These are phyloP conservation scores for Hystrix brachyura DNA, from an alignment of 2,113 vertebrate genomes.

Conservation along the genomic window DNA sequence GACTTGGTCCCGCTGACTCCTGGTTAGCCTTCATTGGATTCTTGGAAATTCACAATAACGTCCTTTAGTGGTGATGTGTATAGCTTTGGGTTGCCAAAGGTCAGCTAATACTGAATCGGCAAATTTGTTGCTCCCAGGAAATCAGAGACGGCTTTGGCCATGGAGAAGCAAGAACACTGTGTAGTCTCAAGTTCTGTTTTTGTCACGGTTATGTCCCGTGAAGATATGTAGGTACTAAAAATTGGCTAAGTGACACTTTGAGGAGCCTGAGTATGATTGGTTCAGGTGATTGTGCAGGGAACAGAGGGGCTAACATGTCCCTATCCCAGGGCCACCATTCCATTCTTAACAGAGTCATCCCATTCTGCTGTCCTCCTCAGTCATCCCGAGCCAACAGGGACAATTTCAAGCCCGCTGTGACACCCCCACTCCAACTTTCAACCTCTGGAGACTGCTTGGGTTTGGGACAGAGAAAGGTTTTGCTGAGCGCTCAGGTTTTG, in stretches of 20 bases:
- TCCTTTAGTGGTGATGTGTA: not conserved
- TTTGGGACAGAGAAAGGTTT: not conserved
- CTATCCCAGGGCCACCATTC: not conserved
- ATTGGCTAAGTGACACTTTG: not conserved
- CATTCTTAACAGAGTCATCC: not conserved
- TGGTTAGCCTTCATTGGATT: not conserved
- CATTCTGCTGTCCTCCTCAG: not conserved
- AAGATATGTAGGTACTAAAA: not conserved
- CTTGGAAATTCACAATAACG: not conserved
- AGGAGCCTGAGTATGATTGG: fast-evolving
- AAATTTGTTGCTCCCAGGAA: not conserved
- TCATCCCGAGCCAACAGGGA: not conserved
- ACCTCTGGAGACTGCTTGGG: not conserved
- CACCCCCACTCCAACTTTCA: not conserved
- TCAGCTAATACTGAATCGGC: not conserved
- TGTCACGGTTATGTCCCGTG: not conserved
- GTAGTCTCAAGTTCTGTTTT: not conserved
- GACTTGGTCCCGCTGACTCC: not conserved
- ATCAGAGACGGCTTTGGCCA: fast-evolving
- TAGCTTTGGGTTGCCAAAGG: not conserved
- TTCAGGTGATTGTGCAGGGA: fast-evolving
- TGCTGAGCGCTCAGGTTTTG: too few species aligned
- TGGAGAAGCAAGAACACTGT: fast-evolving
- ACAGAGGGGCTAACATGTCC: not conserved
- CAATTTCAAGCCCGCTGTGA: not conserved